Evolutionary conservation across 2,113 vertebrate genomes (phyloP).

Genomic region (Oncorhynchus kisutch): DNA sequence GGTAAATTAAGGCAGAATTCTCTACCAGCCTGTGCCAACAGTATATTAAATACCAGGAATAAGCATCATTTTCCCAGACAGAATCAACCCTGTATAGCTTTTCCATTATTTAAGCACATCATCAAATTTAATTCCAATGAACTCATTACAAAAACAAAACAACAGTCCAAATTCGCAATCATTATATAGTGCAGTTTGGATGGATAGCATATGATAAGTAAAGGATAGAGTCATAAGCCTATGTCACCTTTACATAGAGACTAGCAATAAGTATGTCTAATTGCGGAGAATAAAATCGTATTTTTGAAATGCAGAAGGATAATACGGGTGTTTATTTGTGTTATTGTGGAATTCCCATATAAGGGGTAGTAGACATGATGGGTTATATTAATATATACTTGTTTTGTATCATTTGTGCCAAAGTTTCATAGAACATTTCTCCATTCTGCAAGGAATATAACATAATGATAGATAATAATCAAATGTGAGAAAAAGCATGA

Average conservation of each 20-base stretch:
- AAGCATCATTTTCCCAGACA: conserved; percentile 53
- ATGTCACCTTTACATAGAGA: too few species aligned
- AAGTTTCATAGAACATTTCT: neutral
- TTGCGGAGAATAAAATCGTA: too few species aligned
- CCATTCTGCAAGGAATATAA: too few species aligned
- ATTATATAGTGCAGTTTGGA: neutral
- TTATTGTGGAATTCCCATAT: neutral
- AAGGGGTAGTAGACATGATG: neutral
- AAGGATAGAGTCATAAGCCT: neutral
- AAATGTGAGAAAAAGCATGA: neutral
- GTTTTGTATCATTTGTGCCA: neutral
- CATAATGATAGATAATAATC: neutral
- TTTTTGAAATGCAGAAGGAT: too few species aligned
- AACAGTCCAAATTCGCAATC: neutral
- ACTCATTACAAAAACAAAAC: neutral
- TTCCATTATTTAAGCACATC: neutral
- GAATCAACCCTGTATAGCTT: conserved; percentile 1
- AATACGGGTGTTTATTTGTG: too few species aligned
- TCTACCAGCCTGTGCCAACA: conserved; percentile 43
- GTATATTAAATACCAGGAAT: conserved; percentile 53
- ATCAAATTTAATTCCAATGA: neutral
- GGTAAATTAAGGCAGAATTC: conserved; percentile 74
- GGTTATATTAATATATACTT: neutral
- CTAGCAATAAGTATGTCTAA: too few species aligned
- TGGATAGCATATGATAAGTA: neutral